These are phyloP conservation scores for Parazoanthus swiftii DNA, from an alignment of 92 coral and sea anemone species.

Conservation along the genomic window DNA sequence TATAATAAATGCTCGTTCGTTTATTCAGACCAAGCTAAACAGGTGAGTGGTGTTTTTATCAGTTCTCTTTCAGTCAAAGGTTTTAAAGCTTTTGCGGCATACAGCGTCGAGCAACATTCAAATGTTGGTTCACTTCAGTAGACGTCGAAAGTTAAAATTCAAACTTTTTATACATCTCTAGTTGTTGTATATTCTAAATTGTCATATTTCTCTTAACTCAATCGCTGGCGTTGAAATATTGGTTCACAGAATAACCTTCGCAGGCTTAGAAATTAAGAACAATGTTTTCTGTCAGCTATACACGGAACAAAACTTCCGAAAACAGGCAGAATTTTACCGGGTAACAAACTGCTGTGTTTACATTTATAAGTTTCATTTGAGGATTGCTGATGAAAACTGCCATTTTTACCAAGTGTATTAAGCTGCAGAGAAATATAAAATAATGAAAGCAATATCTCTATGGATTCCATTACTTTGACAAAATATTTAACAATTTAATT, in stretches of 20 bases:
- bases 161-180: too few species aligned
- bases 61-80: too few species aligned
- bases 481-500: background rate
- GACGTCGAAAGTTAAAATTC: too few species aligned
- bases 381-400: background rate
- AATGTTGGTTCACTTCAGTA: too few species aligned
- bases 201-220: too few species aligned
- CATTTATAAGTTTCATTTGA: background rate
- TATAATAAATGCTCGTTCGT: background rate
- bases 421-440: background rate
- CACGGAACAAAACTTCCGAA: background rate
- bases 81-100: too few species aligned
- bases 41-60: too few species aligned
- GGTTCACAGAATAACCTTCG: background rate
- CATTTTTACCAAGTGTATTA: background rate
- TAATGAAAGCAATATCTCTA: background rate
- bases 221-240: background rate
- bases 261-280: too few species aligned
- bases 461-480: conserved; percentile 17
- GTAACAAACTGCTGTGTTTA: background rate
- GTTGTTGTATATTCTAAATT: too few species aligned
- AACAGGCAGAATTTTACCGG: background rate
- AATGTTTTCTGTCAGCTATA: background rate
- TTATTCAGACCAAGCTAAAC: too few species aligned
- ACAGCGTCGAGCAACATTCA: too few species aligned